Evolutionary conservation across 1,140 invertebrate species (phyloP), one percentile per base, ranked within the genome.

Genomic region (Diplogasteroides magnus): DNA sequence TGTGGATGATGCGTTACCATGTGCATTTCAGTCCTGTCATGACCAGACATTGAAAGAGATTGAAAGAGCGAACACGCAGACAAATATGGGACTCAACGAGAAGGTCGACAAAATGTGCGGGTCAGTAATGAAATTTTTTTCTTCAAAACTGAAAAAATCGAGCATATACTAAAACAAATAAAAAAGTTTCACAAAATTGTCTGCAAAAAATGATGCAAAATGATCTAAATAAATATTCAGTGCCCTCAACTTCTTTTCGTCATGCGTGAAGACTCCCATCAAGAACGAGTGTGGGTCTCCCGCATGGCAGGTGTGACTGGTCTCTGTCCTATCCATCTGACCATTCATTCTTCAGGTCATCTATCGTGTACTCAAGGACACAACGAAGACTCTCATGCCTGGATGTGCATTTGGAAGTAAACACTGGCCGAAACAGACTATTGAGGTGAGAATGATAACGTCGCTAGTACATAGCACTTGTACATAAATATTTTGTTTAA

Each of bases 291-390:
- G 80, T 64, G 80, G 80, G 19, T 61, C 73, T 57, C 77, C 83
- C 31, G 79, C 81, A 14, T 80, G 78, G 78, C 72, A 78, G 65
- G 69, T 71, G 2, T 19, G 29, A 62, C 29, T 25, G 2, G 19
- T 2, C 28, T 29, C 13, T 6, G 19, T 19, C 28, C 19, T 11
- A 31, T 2, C 29, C 2, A 19, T 29, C 3, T 28, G 19, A 29
- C 2, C 19, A 3, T 31, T 15, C 37, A n/a, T 23, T 19, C 60
- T 61, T 31, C 61, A 69, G 68, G 79, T 81, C n/a, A 81, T 81
- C 61, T 82, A 80, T 69, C 77, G 81, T 2, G 80, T 82, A n/a
- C 69, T 82, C 15, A 80, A 79, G 67, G 80, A 82, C 72, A 82
- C 80, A 2, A 83, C 80, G 19, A 71, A 72, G 57, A 83, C 81